A percentile compares a stretch with the other conserved stretches of the same genome.
Evolutionary conservation across 2,888 invertebrate genomes (phyloP).

Genomic region (Scaptomyza cyrtandrae): DNA sequence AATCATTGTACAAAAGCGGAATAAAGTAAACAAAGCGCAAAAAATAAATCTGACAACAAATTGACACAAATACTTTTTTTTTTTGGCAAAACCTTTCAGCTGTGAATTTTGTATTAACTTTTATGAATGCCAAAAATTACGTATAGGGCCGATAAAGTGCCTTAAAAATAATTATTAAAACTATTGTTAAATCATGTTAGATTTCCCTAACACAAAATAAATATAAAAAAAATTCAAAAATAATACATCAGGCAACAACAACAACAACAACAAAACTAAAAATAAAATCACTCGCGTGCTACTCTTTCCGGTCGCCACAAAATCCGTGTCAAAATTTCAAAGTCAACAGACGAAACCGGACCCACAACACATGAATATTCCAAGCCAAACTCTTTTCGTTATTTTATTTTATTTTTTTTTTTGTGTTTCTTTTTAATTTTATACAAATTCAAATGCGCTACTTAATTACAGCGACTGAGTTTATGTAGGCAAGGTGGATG

Average conservation of each 20-base stretch:
- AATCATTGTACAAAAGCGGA: slow-evolving; percentile 31
- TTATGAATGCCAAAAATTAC: slow-evolving; percentile 21
- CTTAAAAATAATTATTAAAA: not conserved
- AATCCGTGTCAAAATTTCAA: slow-evolving; percentile 57
- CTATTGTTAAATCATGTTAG: not conserved
- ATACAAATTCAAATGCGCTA: slow-evolving; percentile 53
- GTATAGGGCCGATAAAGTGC: too few relatives aligned
- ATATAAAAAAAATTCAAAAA: too few relatives aligned
- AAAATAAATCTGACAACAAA: slow-evolving; percentile 30
- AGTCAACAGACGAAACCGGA: slow-evolving; percentile 59
- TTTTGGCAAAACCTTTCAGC: slow-evolving; percentile 7
- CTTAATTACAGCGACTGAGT: slow-evolving; percentile 64
- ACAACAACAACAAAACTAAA: not conserved
- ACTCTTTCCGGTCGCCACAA: slow-evolving; percentile 60
- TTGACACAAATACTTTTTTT: slow-evolving; percentile 31
- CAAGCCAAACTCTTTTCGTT: slow-evolving; percentile 27
- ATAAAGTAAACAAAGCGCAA: slow-evolving; percentile 26
- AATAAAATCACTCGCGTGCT: slow-evolving; percentile 38
- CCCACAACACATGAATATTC: slow-evolving; percentile 59
- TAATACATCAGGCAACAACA: slow-evolving; percentile 5
- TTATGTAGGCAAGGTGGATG: slow-evolving; percentile 45
- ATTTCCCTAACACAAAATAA: too few relatives aligned
- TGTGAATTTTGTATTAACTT: slow-evolving; percentile 6
- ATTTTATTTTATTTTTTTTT: too few relatives aligned
- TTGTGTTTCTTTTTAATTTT: slow-evolving; percentile 29